Evolutionary conservation across 2,888 invertebrate species (phyloP), one percentile per base, ranked within the genome.

Genomic region (Coleophora deauratella): DNA sequence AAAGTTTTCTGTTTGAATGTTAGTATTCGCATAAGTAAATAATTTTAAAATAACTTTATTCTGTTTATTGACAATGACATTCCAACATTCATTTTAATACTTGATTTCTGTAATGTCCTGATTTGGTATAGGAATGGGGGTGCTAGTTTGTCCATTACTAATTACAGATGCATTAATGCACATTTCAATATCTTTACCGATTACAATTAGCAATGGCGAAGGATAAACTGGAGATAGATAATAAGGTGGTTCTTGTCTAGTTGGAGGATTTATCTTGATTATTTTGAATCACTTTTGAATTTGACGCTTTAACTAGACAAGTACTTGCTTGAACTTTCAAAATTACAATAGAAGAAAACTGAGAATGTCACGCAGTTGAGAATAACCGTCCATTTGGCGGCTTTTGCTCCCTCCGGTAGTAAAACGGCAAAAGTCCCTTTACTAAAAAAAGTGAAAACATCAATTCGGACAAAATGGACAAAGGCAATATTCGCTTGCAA

Each of bases 301-400:
- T 3, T 3, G 11, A 9, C 2, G 31, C 8, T 11, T 9, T n/a
- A 31, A 31, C 31, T 31, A n/a, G 31, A n/a, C 31, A n/a, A 31
- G 31, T 6, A 31, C 11, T 9, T 11, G 10, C 6, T 12, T 27
- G 12, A 12, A 14, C 10, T 28, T 30, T 34, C 35, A 31, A 27
- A 44, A 33, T 28, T 15, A 33, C 12, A 38, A 11, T 15, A 33
- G 15, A 38, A 11, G 35, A 38, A 34, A 34, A 15, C 33, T 30
- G 33, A 47, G 54, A 55, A 57, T 51, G 72, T 70, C 67, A 76
- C 69, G 77, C 73, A 75, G 77, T 75, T 72, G 74, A 81, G 71
- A 72, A 73, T 72, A 75, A 80, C 84, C 84, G 84, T 84, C 84
- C 84, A 84, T 72, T 79, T 72, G 82, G 78, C 81, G 82, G 81